Conservation (phyloP, 2,113 vertebrate genomes). For the Columba livia region DNA sequence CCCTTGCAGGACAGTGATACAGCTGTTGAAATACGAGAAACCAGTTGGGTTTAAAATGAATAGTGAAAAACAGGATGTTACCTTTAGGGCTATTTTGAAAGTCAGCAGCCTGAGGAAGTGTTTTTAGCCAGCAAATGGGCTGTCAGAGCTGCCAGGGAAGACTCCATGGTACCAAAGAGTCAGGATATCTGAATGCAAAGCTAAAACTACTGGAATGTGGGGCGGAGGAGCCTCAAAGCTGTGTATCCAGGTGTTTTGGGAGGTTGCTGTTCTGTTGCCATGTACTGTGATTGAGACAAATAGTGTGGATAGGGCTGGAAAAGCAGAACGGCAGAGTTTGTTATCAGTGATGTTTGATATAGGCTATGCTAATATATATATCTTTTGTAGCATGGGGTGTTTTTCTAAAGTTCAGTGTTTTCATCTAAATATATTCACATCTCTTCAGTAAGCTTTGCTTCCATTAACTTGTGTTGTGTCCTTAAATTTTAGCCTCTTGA, state of each 20-base stretch:
- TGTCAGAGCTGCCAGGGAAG: too few relatives aligned
- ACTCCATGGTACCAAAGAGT: background rate
- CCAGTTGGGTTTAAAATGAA: background rate
- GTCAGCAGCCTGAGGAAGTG: background rate
- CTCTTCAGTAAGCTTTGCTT: background rate
- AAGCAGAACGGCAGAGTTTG: background rate
- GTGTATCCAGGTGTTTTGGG: background rate
- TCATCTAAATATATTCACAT: background rate
- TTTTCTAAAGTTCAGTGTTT: background rate
- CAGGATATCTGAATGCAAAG: background rate
- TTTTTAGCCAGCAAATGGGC: background rate
- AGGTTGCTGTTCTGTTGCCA: background rate
- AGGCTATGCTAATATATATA: accelerated
- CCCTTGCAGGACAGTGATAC: background rate
- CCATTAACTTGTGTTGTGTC: background rate
- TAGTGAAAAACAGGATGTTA: background rate
- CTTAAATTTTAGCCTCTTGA: background rate
- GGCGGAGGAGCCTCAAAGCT: background rate
- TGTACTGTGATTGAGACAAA: background rate
- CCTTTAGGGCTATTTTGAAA: background rate
- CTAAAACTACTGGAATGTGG: background rate
- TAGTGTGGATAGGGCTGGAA: background rate
- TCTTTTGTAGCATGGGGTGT: background rate
- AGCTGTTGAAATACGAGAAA: accelerated
- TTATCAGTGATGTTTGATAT: background rate